These are phyloP conservation scores for Phengaris arion DNA, from an alignment of 2,888 invertebrate species.

Conservation along the genomic window DNA sequence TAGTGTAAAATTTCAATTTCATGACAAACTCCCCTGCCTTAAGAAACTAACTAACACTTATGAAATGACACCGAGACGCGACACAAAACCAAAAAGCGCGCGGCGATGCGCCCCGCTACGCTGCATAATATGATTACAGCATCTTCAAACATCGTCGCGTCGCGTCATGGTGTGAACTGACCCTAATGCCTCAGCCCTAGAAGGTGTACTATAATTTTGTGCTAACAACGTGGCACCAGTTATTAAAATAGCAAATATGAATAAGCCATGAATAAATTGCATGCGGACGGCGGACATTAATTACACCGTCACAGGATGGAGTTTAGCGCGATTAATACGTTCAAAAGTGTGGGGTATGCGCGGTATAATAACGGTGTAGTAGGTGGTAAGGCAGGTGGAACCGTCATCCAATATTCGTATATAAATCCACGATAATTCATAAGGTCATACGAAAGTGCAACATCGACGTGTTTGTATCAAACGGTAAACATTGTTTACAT, in stretches of 20 bases:
- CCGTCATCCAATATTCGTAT: slow-evolving; percentile 50
- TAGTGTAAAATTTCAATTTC: no score
- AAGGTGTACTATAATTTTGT: background rate
- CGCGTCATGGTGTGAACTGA: no score
- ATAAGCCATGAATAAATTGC: slow-evolving; percentile 20
- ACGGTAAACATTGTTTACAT: background rate
- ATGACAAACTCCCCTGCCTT: no score
- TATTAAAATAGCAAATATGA: slow-evolving; percentile 19
- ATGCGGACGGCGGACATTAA: slow-evolving; percentile 23
- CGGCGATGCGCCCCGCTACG: no score
- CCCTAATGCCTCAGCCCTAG: background rate
- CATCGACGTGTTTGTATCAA: background rate
- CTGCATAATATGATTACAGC: no score
- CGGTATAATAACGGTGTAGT: slow-evolving; percentile 64
- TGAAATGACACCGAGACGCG: no score
- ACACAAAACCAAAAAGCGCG: no score
- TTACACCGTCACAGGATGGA: slow-evolving; percentile 34
- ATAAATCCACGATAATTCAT: slow-evolving; percentile 46
- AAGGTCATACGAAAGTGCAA: slow-evolving; percentile 22
- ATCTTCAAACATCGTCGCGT: no score
- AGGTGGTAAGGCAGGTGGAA: slow-evolving; percentile 63
- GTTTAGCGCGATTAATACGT: slow-evolving; percentile 65
- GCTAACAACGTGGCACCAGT: background rate
- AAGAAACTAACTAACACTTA: no score
- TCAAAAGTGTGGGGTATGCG: slow-evolving; percentile 63